Percentiles rank a stretch among this genome's conserved stretches.
These are phyloP conservation scores for Lophura nycthemera DNA, from an alignment of 2,113 vertebrate species.

Conservation along the genomic window DNA sequence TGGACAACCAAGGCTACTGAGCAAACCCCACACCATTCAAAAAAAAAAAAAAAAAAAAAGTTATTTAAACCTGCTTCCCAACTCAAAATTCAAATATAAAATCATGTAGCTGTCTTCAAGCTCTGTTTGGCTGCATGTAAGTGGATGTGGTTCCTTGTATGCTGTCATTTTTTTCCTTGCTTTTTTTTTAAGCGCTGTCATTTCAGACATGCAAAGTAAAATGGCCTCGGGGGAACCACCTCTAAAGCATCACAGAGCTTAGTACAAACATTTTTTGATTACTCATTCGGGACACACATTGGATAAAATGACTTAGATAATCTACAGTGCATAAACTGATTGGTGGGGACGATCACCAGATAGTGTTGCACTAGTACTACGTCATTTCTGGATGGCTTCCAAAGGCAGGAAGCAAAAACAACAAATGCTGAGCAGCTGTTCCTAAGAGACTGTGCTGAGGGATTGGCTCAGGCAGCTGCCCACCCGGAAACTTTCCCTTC, in stretches of 20 bases:
- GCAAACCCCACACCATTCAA: neutral
- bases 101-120: neutral
- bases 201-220: conserved; percentile 20
- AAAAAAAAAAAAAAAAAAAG: neutral
- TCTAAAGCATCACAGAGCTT: neutral
- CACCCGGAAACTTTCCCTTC: neutral
- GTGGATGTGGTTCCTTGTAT: neutral
- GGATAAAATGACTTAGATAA: neutral
- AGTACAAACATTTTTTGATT: neutral
- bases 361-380: neutral
- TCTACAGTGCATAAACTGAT: neutral
- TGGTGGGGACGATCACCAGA: conserved; percentile 56
- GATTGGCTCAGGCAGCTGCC: neutral
- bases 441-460: neutral
- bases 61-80: neutral
- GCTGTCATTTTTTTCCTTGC: neutral
- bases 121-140: neutral
- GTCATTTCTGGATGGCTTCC: conserved; percentile 40
- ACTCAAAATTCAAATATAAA: neutral
- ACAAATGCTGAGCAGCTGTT: neutral
- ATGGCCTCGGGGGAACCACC: neutral
- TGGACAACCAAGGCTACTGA: neutral
- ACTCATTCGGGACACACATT: conserved; percentile 4
- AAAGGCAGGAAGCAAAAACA: conserved; percentile 20
- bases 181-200: neutral